A percentile compares a stretch with the other conserved stretches of the same genome.
These are phyloP conservation scores for Melipona beecheii DNA, from an alignment of 2,888 invertebrate genomes.

Conservation along the genomic window DNA sequence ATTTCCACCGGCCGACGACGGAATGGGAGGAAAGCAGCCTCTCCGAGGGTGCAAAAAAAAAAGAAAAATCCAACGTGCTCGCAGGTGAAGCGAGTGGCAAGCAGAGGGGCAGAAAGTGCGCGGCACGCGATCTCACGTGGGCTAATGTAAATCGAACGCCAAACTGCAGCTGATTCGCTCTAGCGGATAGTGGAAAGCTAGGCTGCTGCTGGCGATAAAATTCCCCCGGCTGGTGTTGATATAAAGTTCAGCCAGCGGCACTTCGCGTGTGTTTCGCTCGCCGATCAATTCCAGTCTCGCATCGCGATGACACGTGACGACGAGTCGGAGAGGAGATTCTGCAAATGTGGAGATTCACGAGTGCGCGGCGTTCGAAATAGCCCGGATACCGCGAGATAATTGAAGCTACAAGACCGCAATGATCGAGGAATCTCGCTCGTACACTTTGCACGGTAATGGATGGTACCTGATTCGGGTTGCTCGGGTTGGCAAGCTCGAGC, in stretches of 20 bases:
- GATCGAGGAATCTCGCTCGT: slow-evolving; percentile 39
- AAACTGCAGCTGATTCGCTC: slow-evolving; percentile 60
- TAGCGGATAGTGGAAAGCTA: slow-evolving; percentile 33
- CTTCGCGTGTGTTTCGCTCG: slow-evolving; percentile 39
- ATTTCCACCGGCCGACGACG: slow-evolving; percentile 46
- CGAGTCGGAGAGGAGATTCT: slow-evolving; percentile 39
- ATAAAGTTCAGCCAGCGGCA: slow-evolving; percentile 40
- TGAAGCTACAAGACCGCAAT: slow-evolving; percentile 33
- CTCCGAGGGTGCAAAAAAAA: slow-evolving; percentile 17
- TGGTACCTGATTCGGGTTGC: slow-evolving; percentile 35
- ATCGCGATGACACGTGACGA: slow-evolving; percentile 27
- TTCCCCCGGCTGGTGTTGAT: slow-evolving; percentile 32
- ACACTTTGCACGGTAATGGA: slow-evolving; percentile 42
- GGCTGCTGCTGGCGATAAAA: slow-evolving; percentile 50
- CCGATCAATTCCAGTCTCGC: slow-evolving; percentile 12
- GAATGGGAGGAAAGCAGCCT: slow-evolving; percentile 44
- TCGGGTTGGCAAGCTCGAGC: slow-evolving; percentile 38
- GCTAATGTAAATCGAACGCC: slow-evolving; percentile 66
- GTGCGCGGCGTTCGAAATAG: slow-evolving; percentile 38
- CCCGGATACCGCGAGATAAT: slow-evolving; percentile 47
- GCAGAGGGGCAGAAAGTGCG: slow-evolving; percentile 30
- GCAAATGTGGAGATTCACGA: slow-evolving; percentile 30
- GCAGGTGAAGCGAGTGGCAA: slow-evolving; percentile 49
- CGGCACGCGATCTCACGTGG: slow-evolving; percentile 68
- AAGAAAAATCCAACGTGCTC: slow-evolving; percentile 49